Percentiles rank a stretch among this genome's conserved stretches.
Evolutionary conservation across 2,113 vertebrate species (phyloP).

Genomic region (Acrocephalus arundinaceus): DNA sequence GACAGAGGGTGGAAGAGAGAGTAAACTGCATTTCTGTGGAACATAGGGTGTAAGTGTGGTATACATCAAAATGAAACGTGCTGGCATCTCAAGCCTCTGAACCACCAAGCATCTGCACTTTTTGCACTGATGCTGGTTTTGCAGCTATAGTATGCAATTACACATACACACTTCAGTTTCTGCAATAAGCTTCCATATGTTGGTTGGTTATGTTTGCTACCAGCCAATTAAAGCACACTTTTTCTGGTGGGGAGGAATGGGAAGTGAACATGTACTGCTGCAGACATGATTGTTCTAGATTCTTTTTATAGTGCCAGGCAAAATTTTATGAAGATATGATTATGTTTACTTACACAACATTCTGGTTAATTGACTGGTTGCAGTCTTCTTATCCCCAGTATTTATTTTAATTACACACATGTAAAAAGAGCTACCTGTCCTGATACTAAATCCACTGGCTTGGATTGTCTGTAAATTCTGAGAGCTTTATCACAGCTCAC

Average conservation of each 20-base stretch:
- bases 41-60: fast-evolving
- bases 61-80: background rate
- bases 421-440: background rate
- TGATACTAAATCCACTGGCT: background rate
- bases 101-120: background rate
- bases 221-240: background rate
- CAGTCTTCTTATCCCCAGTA: background rate
- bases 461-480: background rate
- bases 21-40: fast-evolving
- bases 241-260: background rate
- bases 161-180: background rate
- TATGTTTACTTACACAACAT: background rate
- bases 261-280: background rate
- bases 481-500: background rate
- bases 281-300: background rate
- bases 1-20: background rate
- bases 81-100: background rate
- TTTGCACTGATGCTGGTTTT: background rate
- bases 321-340: background rate
- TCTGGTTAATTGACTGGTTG: background rate
- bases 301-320: background rate
- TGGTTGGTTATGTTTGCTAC: background rate
- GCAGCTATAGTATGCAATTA: background rate
- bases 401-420: background rate
- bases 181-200: background rate